Evolutionary conservation across 2,888 invertebrate species (phyloP).

Genomic region (Watsonalla binaria): DNA sequence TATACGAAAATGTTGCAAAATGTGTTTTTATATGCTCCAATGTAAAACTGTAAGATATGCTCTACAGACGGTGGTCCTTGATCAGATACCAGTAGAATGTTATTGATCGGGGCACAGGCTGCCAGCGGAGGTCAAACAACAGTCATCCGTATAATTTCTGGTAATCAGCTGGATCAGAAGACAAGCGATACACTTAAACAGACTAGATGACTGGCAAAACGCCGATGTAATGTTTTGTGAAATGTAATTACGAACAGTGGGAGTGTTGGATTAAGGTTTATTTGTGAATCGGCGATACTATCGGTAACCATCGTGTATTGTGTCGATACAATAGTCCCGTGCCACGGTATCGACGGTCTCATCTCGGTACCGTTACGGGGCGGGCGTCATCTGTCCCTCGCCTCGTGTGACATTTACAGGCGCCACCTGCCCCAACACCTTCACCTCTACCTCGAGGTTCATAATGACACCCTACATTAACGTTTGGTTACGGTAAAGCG

Average conservation of each 20-base stretch:
- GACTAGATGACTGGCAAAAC: not conserved
- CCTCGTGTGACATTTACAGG: slow-evolving; percentile 16
- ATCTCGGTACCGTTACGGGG: slow-evolving; percentile 1
- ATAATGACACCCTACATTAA: not conserved
- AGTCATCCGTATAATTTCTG: not conserved
- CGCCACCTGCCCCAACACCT: not conserved
- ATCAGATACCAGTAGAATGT: not conserved
- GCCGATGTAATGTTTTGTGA: not conserved
- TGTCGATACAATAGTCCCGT: not conserved
- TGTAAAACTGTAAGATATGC: too few relatives aligned
- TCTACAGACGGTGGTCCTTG: too few relatives aligned
- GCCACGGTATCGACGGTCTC: not conserved
- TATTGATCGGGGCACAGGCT: not conserved
- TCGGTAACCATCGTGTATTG: not conserved
- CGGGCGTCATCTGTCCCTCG: slow-evolving; percentile 12
- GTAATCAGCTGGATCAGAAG: not conserved
- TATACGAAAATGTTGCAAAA: too few relatives aligned
- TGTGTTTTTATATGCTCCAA: too few relatives aligned
- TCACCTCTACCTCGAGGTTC: not conserved
- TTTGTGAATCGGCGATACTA: not conserved
- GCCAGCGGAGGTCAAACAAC: too few relatives aligned
- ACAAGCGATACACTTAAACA: not conserved
- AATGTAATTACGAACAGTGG: not conserved
- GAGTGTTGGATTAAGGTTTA: not conserved
- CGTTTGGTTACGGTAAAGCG: slow-evolving; percentile 12